Evolutionary conservation across 1,140 invertebrate species (phyloP).

Genomic region (Saccostrea glomerata): DNA sequence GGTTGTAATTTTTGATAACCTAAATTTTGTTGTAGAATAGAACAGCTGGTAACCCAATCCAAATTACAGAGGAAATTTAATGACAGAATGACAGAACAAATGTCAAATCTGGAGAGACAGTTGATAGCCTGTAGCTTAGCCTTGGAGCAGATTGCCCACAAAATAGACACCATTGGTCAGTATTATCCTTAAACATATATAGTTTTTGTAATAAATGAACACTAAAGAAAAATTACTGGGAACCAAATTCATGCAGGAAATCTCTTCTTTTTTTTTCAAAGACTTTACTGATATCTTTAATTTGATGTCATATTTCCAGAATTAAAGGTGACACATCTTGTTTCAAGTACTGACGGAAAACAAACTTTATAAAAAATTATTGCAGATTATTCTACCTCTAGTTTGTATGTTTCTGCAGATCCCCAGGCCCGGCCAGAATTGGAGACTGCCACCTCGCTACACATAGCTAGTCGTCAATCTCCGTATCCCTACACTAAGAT

Average conservation of each 20-base stretch:
- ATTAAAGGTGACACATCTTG: too few species aligned
- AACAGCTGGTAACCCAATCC: background rate
- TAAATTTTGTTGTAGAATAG: background rate
- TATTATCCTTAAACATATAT: background rate
- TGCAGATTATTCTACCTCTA: too few species aligned
- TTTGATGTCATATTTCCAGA: too few species aligned
- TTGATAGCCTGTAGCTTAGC: background rate
- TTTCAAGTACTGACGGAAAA: too few species aligned
- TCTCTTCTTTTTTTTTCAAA: too few species aligned
- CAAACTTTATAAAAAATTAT: too few species aligned
- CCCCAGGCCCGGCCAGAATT: background rate
- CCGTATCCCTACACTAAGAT: constrained; percentile 78
- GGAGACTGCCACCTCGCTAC: constrained; percentile 48
- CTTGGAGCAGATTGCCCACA: constrained; percentile 12
- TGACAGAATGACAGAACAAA: constrained; percentile 10
- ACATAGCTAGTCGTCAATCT: constrained; percentile 75
- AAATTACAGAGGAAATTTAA: constrained; percentile 3
- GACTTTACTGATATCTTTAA: too few species aligned
- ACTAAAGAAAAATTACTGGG: too few species aligned
- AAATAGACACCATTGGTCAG: background rate
- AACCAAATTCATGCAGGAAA: too few species aligned
- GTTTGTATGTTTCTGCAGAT: constrained; percentile 9
- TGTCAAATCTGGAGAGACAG: constrained; percentile 23
- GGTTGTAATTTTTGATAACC: too few species aligned
- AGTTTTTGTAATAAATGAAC: too few species aligned